A percentile compares a stretch with the other conserved stretches of the same genome.
phyloP scores from a whole-genome alignment of 2,888 invertebrate genomes.

The Aphidoletes aphidimyza region DNA sequence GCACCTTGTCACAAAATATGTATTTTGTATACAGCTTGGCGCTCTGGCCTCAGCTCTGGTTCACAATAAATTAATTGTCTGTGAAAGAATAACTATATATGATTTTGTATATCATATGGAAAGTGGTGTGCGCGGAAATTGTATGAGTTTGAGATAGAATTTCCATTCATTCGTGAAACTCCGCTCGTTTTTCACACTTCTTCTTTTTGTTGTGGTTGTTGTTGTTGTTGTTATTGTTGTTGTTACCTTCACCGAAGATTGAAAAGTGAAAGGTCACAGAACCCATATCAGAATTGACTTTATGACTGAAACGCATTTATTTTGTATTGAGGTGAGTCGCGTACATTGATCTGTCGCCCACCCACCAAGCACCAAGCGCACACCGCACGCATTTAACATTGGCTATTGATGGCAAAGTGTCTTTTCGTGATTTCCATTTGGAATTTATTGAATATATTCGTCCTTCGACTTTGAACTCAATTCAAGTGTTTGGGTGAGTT shows the following conservation, averaged over 20 bases:
- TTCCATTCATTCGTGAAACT: not conserved
- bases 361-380: too few relatives aligned
- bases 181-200: too few relatives aligned
- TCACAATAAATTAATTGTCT: conserved; percentile 29
- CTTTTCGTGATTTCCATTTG: not conserved
- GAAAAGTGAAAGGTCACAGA: conserved; percentile 24
- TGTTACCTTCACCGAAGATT: conserved; percentile 22
- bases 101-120: not conserved
- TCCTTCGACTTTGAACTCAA: not conserved
- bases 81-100: conserved; percentile 1
- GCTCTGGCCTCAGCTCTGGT: too few relatives aligned
- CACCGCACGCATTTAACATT: too few relatives aligned
- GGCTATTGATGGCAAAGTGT: too few relatives aligned
- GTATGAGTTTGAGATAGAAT: not conserved
- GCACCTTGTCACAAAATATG: too few relatives aligned
- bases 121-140: not conserved
- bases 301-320: conserved; percentile 1
- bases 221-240: too few relatives aligned
- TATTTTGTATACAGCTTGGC: too few relatives aligned
- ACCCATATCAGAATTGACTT: conserved; percentile 31
- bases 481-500: not conserved
- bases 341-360: conserved; percentile 17
- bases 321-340: conserved; percentile 26
- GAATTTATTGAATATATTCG: conserved; percentile 26
- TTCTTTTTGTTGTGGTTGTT: too few relatives aligned